Base-by-base conservation (phyloP, 2,797 vertebrate species). In the Micromesistius poutassou region DNA sequence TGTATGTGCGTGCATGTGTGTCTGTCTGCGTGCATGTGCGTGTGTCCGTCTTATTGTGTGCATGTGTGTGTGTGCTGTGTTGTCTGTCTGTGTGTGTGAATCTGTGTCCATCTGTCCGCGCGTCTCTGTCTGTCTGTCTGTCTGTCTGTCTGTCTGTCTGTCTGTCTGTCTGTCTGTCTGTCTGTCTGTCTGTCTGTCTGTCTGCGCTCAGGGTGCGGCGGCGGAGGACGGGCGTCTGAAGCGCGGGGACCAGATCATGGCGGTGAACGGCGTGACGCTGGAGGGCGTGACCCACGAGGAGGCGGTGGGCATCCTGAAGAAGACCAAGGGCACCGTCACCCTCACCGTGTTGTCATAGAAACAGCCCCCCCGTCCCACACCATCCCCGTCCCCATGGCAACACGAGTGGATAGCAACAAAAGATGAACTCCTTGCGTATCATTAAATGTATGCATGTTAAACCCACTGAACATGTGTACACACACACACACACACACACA, bases 251-350 rank as follows among this genome's bases (percentile, higher is more conserved):
- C 98, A 99, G 88, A 98, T 99, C 77, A 95, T 99, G 82, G 97
- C 98, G 0, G 98, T 99, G 46, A 99, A 98, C 16, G 96, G 95
- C 13, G 97, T 98, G 89, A 96, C 93, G 79, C 94, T 99, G 82
- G 97, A 99, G 82, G 96, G 97, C 1, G 97, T 98, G 31, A 98
- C 97, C 25, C 98, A 99, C 0, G 98, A 99, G 89, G 98, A 99
- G 86, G 98, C 98, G 0, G 97, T 99, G 1, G 93, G 95, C 85
- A 97, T 98, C 89, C 93, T 99, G 81, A 99, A 99, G 88, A 94
- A 95, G 89, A 99, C 98, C 87, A 98, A 97, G 93, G 98, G 98
- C 89, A 93, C 93, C 0, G 96, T 99, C 85, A 97, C 96, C 1
- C 91, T 99, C 80, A 96, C 96, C 70, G 95, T 99, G 83, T 91